These are phyloP conservation scores for Oriolus oriolus DNA, from an alignment of 2,113 vertebrate species.

Conservation along the genomic window DNA sequence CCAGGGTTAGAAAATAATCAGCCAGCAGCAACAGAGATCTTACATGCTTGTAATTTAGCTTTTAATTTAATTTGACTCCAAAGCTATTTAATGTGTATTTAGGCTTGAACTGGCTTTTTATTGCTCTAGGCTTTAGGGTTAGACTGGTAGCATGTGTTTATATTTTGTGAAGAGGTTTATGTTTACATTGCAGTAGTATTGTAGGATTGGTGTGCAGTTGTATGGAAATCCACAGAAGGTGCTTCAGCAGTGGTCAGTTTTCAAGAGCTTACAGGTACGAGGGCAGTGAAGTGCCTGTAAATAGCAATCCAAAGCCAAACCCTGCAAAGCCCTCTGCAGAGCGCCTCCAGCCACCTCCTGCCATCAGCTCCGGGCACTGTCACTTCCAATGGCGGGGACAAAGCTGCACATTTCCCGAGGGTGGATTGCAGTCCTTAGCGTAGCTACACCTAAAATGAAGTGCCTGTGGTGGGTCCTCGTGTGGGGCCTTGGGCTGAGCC, in stretches of 20 bases:
- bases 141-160: neutral
- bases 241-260: neutral
- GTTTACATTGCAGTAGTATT: constrained; percentile 32
- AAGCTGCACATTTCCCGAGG: neutral
- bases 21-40: neutral
- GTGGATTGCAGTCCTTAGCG: neutral
- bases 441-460: neutral
- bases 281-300: constrained; percentile 55
- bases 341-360: neutral
- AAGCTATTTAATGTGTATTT: constrained; percentile 41
- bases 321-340: neutral
- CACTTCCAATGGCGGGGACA: neutral
- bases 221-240: neutral
- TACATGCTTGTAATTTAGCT: constrained; percentile 48
- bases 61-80: constrained; percentile 47
- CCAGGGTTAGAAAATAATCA: neutral
- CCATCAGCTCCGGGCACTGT: neutral
- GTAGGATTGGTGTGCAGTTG: neutral
- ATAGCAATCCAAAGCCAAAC: constrained; percentile 49
- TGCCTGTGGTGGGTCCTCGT: neutral
- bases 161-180: constrained; percentile 27
- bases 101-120: constrained; percentile 51
- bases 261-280: neutral
- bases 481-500: neutral
- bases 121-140: constrained; percentile 21